Base-by-base conservation (phyloP, 2,113 vertebrate species). In the Calyptommatus sinebrachiatus region DNA sequence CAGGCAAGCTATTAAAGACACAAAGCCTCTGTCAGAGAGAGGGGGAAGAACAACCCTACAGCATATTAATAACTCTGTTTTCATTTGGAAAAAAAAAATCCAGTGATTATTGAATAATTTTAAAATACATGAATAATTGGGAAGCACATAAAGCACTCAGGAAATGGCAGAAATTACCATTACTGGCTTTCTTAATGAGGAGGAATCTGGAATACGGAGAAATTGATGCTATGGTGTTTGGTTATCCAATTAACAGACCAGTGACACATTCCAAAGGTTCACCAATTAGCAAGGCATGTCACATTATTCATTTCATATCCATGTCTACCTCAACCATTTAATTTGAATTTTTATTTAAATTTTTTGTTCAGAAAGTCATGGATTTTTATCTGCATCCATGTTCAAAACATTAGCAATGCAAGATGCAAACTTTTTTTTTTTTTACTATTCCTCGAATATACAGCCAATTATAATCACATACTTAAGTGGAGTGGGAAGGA, bases 161-260 rank as follows among this genome's bases (percentile, higher is more conserved):
- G 78, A 78, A 85, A 50, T 80, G 77, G 29, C 50, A 88, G 73
- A 86, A 50, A 71, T 35, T 14, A 89, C 68, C 77, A 79, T 60
- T 84, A 76, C 83, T 83, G 78, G 87, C 83, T 78, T 85, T 75
- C 74, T 90, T 86, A 53, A 53, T 73, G 69, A 83, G 50, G 14
- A 78, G 81, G 88, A 84, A 69, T 77, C 80, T 88, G 80, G 79
- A 88, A 90, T 82, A 78, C 82, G 85, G 85, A 88, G 77, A 90
- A 87, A 76, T 41, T 35, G 53, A 29, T 89, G 80, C 65, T 78
- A 73, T 73, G 78, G 81, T 21, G 29, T 80, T 82, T 75, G 83
- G 61, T 82, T 81, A 87, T 65, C 74, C 2, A 21, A 76, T 77
- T 87, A 90, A 80, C 70, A 84, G 63, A 76, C 85, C 81, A 67